phyloP scores from a whole-genome alignment of 2,797 vertebrate species.

The Botia almorhae region DNA sequence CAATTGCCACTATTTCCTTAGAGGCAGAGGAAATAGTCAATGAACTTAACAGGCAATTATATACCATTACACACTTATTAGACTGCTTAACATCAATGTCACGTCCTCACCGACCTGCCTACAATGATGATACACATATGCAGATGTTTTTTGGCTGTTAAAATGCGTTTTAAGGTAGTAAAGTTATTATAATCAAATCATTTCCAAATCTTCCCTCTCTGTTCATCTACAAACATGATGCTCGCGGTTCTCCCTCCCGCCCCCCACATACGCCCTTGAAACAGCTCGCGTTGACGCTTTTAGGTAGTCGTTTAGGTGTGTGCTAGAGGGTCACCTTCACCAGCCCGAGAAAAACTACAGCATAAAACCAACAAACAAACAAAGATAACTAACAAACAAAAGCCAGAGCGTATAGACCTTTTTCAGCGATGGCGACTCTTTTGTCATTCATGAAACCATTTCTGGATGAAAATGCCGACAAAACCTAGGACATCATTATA shows the following conservation, averaged over 20 bases:
- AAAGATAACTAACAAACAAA: constrained; percentile 8
- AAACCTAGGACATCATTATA: constrained; percentile 64
- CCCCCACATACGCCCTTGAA: constrained; percentile 24
- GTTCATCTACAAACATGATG: constrained; percentile 37
- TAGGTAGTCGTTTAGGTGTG: constrained; percentile 62
- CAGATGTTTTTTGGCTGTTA: constrained; percentile 41
- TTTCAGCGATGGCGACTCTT: constrained; percentile 46
- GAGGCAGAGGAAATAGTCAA: constrained; percentile 39
- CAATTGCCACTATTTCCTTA: constrained; percentile 27
- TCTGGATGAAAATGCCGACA: constrained; percentile 61
- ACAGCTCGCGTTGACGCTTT: constrained; percentile 53
- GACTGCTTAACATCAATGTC: constrained; percentile 41
- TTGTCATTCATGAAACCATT: constrained; percentile 47
- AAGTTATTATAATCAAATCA: constrained; percentile 48
- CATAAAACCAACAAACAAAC: constrained; percentile 39
- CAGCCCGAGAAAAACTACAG: constrained; percentile 53
- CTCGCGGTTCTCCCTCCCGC: constrained; percentile 1
- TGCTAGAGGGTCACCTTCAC: constrained; percentile 60
- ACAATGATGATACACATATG: constrained; percentile 40
- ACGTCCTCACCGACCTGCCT: constrained; percentile 30
- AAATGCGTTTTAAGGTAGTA: constrained; percentile 60
- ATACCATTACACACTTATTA: constrained; percentile 36
- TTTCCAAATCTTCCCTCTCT: constrained; percentile 42
- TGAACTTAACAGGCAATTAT: constrained; percentile 40
- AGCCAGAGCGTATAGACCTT: constrained; percentile 41